Evolutionary conservation across 2,888 invertebrate genomes (phyloP), one percentile per base, ranked within the genome.

Genomic region (Drosophila nigricruria): DNA sequence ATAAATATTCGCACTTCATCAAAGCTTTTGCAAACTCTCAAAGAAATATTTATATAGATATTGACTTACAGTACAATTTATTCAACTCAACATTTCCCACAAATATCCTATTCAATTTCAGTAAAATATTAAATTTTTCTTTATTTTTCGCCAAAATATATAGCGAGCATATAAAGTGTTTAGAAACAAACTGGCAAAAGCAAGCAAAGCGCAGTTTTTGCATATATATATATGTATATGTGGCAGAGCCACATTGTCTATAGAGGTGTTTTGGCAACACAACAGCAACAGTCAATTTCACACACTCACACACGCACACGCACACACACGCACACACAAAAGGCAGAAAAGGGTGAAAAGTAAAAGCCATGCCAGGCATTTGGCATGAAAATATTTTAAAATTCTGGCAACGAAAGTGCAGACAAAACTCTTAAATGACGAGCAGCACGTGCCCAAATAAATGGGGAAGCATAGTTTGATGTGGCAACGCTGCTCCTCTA

Each of bases 351-450:
- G 82, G 73, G 71, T 67, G 73, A 77, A 81, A 87, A 87, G 88
- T 79, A 89, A 85, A 75, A 84, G 81, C 72, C 70, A 68, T 57
- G 71, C 49, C 34, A 69, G 79, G 61, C 82, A 75, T 72, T 82
- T 85, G 81, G 73, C 73, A 74, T 71, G 59, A 73, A 73, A 78
- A 89, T 72, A 82, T 86, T 86, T 86, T 86, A 86, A 86, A 88
- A 86, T 86, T 86, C 86, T 62, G 57, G 70, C 71, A 86, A 89
- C 86, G 86, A 82, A 90, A 89, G 81, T 90, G 90, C 88, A 88
- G 88, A 89, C 88, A 89, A 90, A 83, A 85, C 77, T 90, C 85
- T 83, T 88, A 90, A 89, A 90, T 89, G 90, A 89, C 90, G 86
- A 88, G 83, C 76, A 88, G 89, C 86, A 86, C 86, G 86, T 86